A percentile compares a stretch with the other conserved stretches of the same genome.
These are phyloP conservation scores for Myotis lucifugus DNA, from an alignment of 2,113 vertebrate species.

Conservation along the genomic window DNA sequence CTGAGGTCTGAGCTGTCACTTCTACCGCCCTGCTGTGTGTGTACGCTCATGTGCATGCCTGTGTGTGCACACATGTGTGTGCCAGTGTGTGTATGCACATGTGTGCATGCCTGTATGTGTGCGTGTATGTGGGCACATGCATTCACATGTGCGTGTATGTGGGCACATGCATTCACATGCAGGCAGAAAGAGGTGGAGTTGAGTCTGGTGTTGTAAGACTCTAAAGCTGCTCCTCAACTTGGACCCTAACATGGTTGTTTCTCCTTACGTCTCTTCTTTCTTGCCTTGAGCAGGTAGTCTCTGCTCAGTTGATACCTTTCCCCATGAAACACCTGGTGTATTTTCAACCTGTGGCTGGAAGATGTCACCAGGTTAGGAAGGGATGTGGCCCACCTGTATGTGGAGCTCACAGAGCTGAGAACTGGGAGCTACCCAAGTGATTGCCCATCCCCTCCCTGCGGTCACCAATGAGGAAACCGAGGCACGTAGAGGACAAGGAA, in stretches of 20 bases:
- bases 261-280: neutral
- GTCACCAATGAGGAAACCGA: neutral
- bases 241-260: neutral
- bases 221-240: neutral
- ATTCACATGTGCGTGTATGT: fast-evolving
- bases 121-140: fast-evolving
- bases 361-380: neutral
- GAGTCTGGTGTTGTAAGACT: neutral
- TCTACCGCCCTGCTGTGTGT: neutral
- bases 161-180: neutral
- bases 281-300: neutral
- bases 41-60: too few relatives aligned
- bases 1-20: neutral
- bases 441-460: fast-evolving
- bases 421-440: fast-evolving
- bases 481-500: fast-evolving
- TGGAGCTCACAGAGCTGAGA: neutral
- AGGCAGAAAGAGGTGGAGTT: neutral
- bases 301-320: neutral
- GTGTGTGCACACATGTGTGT: fast-evolving
- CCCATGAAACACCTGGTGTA: neutral
- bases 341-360: neutral
- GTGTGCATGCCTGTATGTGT: fast-evolving
- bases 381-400: neutral
- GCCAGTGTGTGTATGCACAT: fast-evolving